Base-by-base conservation (phyloP, 2,113 vertebrate species). In the Pteruthius melanotis region DNA sequence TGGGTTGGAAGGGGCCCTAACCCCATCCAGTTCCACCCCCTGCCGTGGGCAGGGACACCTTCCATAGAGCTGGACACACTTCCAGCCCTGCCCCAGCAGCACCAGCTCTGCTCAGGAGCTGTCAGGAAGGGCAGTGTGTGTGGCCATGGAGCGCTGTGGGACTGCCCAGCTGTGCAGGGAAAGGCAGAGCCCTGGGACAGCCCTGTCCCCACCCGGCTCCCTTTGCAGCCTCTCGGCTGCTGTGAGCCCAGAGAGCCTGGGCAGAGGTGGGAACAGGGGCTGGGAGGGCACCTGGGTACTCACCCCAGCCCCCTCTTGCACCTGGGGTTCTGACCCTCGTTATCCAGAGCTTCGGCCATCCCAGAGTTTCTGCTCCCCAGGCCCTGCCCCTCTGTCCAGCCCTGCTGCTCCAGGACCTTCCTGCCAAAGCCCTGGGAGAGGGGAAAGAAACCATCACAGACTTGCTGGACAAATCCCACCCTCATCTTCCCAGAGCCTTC, bases 261-360 rank as follows among this genome's bases (percentile, higher is more conserved):
- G 52, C 59, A 80, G 39, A 45, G 64, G 15, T 40, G 45, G 17
- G 19, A 59, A 30, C 44, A 20, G 15, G 13, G 56, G 42, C 61
- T 33, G 53, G 42, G 42, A 71, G 30, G 74, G 53, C 28, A 56
- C 7, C 0, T 3, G 4, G 27, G 30, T 53, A 97, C 99, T 97
- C 56, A 99, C 99, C 99, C 99, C 83, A 99, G 98, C n/a, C 99
- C 99, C 91, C 98, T 98, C 96, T 99, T 99, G 97, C 99, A 99
- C 56, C 97, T 98, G 35, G 99, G 99, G 96, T 99, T 98, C 97
- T 99, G 99, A 3, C 99, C 99, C 4, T 99, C 99, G 2, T 96
- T 98, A 42, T 99, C 99, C 86, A 99, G 97, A 13, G 99, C 99
- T 69, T 99, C 98, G 0, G 98, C 66, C 35, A 99, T 98, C 30